phyloP scores from a whole-genome alignment of 2,113 vertebrate species.

The Crotalus helleri region DNA sequence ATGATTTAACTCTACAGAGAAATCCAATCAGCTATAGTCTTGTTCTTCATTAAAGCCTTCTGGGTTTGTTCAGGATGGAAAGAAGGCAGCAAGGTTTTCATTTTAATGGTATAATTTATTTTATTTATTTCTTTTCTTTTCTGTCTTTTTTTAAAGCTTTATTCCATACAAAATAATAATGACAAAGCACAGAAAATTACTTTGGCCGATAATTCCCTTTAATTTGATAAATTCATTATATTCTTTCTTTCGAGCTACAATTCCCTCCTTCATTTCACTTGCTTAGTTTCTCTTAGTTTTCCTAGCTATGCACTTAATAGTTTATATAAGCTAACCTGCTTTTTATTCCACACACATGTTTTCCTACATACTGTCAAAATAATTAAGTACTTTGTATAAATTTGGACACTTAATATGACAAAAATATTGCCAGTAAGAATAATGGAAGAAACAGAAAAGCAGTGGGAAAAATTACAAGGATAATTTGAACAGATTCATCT shows the following conservation, averaged over 20 bases:
- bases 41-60: background rate
- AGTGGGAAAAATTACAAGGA: slow-evolving; percentile 40
- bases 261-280: slow-evolving; percentile 42
- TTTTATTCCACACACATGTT: slow-evolving; percentile 41
- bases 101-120: slow-evolving; percentile 45
- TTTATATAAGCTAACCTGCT: slow-evolving; percentile 42
- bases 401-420: slow-evolving; percentile 60
- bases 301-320: slow-evolving; percentile 41
- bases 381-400: slow-evolving; percentile 66
- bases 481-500: slow-evolving; percentile 60
- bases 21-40: slow-evolving; percentile 39
- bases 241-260: slow-evolving; percentile 43
- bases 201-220: slow-evolving; percentile 51
- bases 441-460: slow-evolving; percentile 55
- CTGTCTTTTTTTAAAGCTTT: slow-evolving; percentile 14
- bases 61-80: slow-evolving; percentile 1
- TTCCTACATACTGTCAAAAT: slow-evolving; percentile 56
- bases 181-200: slow-evolving; percentile 30
- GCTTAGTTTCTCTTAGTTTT: slow-evolving; percentile 50
- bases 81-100: fast-evolving
- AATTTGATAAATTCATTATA: slow-evolving; percentile 53
- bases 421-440: slow-evolving; percentile 58
- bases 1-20: slow-evolving; percentile 45
- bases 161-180: slow-evolving; percentile 39
- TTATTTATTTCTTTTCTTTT: background rate